Base-by-base conservation (phyloP, 2,888 invertebrate species). In the Hecatera dysodea region DNA sequence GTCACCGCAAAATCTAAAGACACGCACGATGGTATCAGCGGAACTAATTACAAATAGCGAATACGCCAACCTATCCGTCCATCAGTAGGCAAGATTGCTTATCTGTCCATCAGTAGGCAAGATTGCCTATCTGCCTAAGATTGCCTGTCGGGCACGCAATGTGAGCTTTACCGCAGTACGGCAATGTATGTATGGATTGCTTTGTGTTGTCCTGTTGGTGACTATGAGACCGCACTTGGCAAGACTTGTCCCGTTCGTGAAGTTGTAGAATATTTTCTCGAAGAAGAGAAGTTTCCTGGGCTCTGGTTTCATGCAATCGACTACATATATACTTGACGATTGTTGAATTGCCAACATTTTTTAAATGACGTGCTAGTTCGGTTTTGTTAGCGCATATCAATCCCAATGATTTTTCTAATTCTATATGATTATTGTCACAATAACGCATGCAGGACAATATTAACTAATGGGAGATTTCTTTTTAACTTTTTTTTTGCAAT, bases 71-170 rank as follows among this genome's bases (percentile, higher is more conserved):
- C 60, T 81, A 81, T 76, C 79, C 68, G 60, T 46, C 48, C 39
- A 66, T 66, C 62, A 62, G 66, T 50, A 39, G 39, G 48, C 62
- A 56, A 59, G 78, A 81, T 75, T 75, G 72, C 61, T 57, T 75
- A 73, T 71, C 63, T 56, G 61, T n/a, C 50, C 50, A 67, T 67
- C 63, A 62, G 67, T 39, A 29, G 39, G 63, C 63, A 57, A 59
- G 78, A 81, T 75, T 77, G 72, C 61, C 60, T 75, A 73, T 72
- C 72, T 71, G 24, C 33, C 6, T 19, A 65, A 52, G 80, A 81
- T 82, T 81, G 67, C 67, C 69, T 76, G 75, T 72, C 78, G 33
- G 11, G 44, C 82, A 84, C 73, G 84, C 80, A 57, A 82, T 39
- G 50, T 59, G 48, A 56, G 44, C 53, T 62, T 62, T 12, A 42